Evolutionary conservation across 1,140 invertebrate genomes (phyloP).

Genomic region (Carcinoscorpius rotundicauda): DNA sequence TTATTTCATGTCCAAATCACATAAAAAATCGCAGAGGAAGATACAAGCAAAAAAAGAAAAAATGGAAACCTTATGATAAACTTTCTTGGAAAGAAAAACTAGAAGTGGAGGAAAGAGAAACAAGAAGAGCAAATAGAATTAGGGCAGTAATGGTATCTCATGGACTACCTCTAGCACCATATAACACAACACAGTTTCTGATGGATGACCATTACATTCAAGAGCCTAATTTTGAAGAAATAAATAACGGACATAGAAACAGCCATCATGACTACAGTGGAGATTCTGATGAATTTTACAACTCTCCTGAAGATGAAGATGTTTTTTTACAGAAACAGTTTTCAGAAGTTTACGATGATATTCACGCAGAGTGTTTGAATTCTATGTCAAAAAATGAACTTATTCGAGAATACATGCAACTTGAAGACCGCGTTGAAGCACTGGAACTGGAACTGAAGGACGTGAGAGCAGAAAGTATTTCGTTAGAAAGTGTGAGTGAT

Average conservation of each 20-base stretch:
- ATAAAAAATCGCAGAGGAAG: background rate
- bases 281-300: conserved; percentile 23
- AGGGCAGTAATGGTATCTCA: conserved; percentile 16
- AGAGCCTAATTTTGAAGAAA: conserved; percentile 46
- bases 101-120: conserved; percentile 31
- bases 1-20: background rate
- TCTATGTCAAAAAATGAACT: conserved; percentile 69
- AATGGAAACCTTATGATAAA: conserved; percentile 35
- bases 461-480: conserved; percentile 2
- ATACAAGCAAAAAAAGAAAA: conserved; percentile 16
- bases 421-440: conserved; percentile 66
- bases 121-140: conserved; percentile 26
- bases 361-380: conserved; percentile 68
- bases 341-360: conserved; percentile 75
- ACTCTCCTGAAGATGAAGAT: conserved; percentile 72
- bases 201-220: conserved; percentile 79
- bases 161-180: conserved; percentile 54
- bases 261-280: conserved; percentile 33
- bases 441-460: conserved; percentile 46
- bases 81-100: conserved; percentile 31
- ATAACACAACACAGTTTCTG: conserved; percentile 87
- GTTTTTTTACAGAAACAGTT: conserved; percentile 85
- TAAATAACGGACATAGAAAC: conserved; percentile 16
- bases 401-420: conserved; percentile 68
- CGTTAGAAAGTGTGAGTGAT: background rate